These are phyloP conservation scores for Cyphomyrus discorhynchus DNA, from an alignment of 2,113 vertebrate species.

Conservation along the genomic window DNA sequence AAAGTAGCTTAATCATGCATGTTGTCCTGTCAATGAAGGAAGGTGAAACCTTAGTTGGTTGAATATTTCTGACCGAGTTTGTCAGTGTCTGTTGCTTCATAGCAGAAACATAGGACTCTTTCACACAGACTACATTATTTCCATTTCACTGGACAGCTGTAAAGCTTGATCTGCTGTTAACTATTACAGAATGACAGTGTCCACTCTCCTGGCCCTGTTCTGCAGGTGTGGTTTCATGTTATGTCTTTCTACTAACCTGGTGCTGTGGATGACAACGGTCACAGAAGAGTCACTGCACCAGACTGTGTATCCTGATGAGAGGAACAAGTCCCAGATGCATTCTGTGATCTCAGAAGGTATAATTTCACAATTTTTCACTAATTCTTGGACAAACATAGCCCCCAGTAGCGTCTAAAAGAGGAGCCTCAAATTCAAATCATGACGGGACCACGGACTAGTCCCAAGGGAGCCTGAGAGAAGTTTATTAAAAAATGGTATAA, in stretches of 20 bases:
- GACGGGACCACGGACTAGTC: neutral
- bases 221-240: conserved; percentile 87
- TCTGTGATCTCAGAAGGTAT: neutral
- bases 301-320: conserved; percentile 41
- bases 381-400: neutral
- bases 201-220: neutral
- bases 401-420: neutral
- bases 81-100: neutral
- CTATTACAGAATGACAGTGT: neutral
- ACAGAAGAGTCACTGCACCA: conserved; percentile 89
- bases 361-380: neutral
- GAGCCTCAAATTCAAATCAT: neutral
- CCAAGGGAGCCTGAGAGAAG: neutral
- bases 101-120: neutral
- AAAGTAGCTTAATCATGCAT: neutral
- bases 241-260: conserved; percentile 78
- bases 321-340: neutral
- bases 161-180: neutral
- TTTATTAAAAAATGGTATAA: neutral
- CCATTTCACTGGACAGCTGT: neutral
- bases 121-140: neutral
- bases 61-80: neutral
- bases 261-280: conserved; percentile 83
- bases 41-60: conserved; percentile 1
- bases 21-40: neutral